phyloP scores from a whole-genome alignment of 2,797 vertebrate species.

The Anas acuta region DNA sequence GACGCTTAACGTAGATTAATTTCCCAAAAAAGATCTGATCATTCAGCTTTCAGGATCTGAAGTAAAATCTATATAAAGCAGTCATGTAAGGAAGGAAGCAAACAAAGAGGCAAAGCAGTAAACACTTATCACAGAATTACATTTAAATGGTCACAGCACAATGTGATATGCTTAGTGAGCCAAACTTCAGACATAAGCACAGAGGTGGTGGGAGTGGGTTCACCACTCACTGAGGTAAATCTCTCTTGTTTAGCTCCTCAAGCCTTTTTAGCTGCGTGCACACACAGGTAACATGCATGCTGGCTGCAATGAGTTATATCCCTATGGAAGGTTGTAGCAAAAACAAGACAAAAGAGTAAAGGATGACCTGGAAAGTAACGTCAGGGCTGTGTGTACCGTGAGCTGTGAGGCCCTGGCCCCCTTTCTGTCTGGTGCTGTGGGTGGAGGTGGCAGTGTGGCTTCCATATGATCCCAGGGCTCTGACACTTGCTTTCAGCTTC shows the following conservation, averaged over 20 bases:
- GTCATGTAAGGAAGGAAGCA: background rate
- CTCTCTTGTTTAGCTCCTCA: background rate
- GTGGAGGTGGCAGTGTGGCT: background rate
- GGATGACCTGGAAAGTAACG: background rate
- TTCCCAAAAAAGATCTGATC: conserved; percentile 13
- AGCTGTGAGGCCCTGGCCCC: too few species aligned
- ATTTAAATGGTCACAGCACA: background rate
- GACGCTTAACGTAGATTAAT: background rate
- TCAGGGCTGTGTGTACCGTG: background rate
- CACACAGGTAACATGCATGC: too few species aligned
- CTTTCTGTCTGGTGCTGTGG: background rate
- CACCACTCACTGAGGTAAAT: background rate
- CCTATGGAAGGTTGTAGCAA: background rate
- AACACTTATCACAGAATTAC: background rate
- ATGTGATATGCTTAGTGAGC: background rate
- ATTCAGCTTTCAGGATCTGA: background rate
- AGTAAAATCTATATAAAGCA: background rate
- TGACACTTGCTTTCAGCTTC: background rate
- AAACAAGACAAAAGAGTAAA: background rate
- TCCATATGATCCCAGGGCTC: background rate
- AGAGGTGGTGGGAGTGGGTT: accelerated
- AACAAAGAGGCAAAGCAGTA: background rate
- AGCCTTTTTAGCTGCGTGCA: background rate
- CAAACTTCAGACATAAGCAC: accelerated
- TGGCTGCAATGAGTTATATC: background rate